A percentile compares a stretch with the other conserved stretches of the same genome.
Evolutionary conservation across 2,113 vertebrate species (phyloP).

Genomic region (Chitala chitala): DNA sequence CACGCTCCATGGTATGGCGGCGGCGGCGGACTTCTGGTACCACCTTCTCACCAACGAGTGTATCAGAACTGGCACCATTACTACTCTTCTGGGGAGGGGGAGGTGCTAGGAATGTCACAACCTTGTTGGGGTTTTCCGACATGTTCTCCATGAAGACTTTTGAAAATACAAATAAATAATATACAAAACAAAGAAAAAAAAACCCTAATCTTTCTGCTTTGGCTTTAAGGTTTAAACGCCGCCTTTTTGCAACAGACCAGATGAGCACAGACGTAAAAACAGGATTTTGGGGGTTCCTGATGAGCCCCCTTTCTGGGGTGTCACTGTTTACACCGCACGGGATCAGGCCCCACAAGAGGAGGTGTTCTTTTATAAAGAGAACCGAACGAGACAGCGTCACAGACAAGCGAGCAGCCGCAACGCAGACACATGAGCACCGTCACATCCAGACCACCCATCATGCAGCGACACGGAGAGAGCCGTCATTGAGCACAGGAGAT

Average conservation of each 20-base stretch:
- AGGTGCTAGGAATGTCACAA: conserved; percentile 64
- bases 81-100: conserved; percentile 74
- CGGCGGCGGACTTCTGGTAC: conserved; percentile 74
- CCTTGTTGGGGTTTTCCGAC: conserved; percentile 57
- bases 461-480: conserved; percentile 51
- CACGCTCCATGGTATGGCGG: conserved; percentile 95
- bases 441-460: conserved; percentile 68
- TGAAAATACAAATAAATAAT: conserved; percentile 32
- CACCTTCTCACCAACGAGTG: conserved; percentile 71
- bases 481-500: conserved; percentile 42
- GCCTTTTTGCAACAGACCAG: conserved; percentile 16
- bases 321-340: conserved; percentile 40
- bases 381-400: conserved; percentile 47
- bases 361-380: conserved; percentile 55
- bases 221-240: conserved; percentile 12
- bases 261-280: conserved; percentile 16
- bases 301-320: conserved; percentile 35
- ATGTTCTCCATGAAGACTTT: conserved; percentile 51
- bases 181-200: conserved; percentile 42
- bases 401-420: conserved; percentile 44
- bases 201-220: conserved; percentile 44
- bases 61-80: conserved; percentile 85
- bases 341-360: conserved; percentile 52
- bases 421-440: conserved; percentile 43
- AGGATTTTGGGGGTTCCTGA: conserved; percentile 25